Evolutionary conservation across 2,113 vertebrate species (phyloP), one percentile per base, ranked within the genome.

Genomic region (Syngnathus floridae): DNA sequence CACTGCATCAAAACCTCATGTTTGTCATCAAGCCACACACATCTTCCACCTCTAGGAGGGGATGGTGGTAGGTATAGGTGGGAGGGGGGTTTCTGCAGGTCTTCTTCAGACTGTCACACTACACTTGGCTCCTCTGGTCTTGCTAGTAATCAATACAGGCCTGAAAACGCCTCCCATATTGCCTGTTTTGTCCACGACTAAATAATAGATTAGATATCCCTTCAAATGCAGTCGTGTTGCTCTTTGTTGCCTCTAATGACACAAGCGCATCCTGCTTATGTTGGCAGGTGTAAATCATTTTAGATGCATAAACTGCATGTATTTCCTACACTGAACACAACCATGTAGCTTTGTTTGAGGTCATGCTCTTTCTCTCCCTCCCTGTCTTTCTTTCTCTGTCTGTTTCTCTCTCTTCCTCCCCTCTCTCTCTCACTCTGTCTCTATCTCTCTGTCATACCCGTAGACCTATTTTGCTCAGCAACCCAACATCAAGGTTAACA

Each of bases 161-260:
- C 91, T 92, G 93, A 92, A 94, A 93, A 92, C 91, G 88, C 92
- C 91, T 92, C 91, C 88, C 91, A 92, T 92, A 90, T 93, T 92
- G 94, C 91, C 93, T 95, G 91, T 96, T 98, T 97, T 97, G 95
- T 98, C 93, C 92, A 89, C 82, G 92, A 91, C 94, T 98, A 91
- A 98, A 99, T 98, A 96, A 97, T 98, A 90, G 90, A 98, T 93
- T 77, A 78, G 86, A 78, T 88, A 67, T 76, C 82, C 77, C 71
- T 86, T 83, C 71, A 80, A 78, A 72, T 66, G 72, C 78, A 79
- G 74, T 67, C 43, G 70, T 72, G 78, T 82, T 80, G 79, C 77
- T 81, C 76, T 79, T 83, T 84, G 78, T 83, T 73, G 66, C 80
- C 75, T 77, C 58, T 76, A 69, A 64, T 81, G 72, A 74, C 63